phyloP scores from a whole-genome alignment of 2,113 vertebrate genomes.

The Actenoides hombroni region DNA sequence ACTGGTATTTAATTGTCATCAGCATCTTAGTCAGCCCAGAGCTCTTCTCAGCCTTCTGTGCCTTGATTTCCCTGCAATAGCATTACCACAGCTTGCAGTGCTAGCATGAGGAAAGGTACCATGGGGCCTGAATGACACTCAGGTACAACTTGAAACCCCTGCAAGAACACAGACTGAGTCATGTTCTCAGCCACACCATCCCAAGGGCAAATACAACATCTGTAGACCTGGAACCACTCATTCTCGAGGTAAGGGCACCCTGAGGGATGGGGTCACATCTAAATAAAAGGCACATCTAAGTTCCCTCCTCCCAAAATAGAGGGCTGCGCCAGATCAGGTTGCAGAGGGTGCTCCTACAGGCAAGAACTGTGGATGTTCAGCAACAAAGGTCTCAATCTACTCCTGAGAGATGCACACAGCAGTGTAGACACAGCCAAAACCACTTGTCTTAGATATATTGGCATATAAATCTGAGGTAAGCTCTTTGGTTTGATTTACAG shows the following conservation, averaged over 20 bases:
- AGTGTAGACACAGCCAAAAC: background rate
- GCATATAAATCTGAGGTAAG: background rate
- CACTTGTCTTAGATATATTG: background rate
- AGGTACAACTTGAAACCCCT: background rate
- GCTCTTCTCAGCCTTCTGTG: background rate
- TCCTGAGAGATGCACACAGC: background rate
- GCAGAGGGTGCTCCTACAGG: background rate
- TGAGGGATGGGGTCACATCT: background rate
- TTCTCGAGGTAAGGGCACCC: background rate
- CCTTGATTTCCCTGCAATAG: background rate
- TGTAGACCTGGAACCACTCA: background rate
- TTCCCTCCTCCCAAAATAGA: background rate
- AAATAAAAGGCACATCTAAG: background rate
- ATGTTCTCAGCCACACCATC: background rate
- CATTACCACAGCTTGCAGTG: background rate
- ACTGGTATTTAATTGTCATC: background rate
- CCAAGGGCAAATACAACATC: background rate
- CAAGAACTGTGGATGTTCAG: background rate
- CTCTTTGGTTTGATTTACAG: background rate
- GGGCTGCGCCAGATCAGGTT: background rate
- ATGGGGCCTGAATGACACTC: background rate
- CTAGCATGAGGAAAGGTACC: background rate
- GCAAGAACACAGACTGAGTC: background rate
- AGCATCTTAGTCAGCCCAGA: background rate
- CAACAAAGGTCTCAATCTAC: background rate